Base-by-base conservation (phyloP, 2,797 vertebrate genomes). In the Rhadinocentrus ornatus region DNA sequence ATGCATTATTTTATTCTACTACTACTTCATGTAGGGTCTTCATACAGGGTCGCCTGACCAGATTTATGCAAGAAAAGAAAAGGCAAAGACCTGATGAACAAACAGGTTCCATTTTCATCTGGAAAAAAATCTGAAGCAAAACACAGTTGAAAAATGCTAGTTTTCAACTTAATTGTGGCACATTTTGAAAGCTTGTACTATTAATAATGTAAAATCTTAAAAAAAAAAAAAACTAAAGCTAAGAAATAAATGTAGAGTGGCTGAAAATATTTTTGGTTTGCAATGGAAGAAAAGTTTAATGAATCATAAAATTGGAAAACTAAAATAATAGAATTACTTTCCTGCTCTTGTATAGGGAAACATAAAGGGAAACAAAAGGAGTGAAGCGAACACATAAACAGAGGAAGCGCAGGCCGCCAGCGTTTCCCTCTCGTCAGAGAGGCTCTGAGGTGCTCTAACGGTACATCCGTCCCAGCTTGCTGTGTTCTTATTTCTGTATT, bases 401-500 rank as follows among this genome's bases (percentile, higher is more conserved):
- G n/a, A 74, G 55, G 57, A 82, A 56, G 35, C 48, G 59, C 53
- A 50, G 63, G 46, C 69, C 41, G 82, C 83, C 73, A 55, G 75
- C 69, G 73, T 71, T 73, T 65, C 22, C 32, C 56, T 64, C 18
- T 54, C 8, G 54, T 66, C 53, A 41, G 12, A 66, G 54, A 58
- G 61, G 32, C 73, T 66, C 71, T n/a, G 31, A 32, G 66, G 77
- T 69, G 3, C 66, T 53, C 60, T 73, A 50, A 69, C 29, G 61
- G 39, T 57, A 69, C 72, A 80, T 83, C 78, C 77, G 82, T 62
- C 60, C 18, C 5, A 0, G 58, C 15, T 61, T 72, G 69, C 77
- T 75, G 61, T 32, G 58, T 67, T 69, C 65, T 26, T 70, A 53
- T 71, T 64, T 76, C 66, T 69, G 69, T 32, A 69, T 53, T 20